These are phyloP conservation scores for Choloepus didactylus DNA, from an alignment of 2,797 vertebrate species.

Conservation along the genomic window DNA sequence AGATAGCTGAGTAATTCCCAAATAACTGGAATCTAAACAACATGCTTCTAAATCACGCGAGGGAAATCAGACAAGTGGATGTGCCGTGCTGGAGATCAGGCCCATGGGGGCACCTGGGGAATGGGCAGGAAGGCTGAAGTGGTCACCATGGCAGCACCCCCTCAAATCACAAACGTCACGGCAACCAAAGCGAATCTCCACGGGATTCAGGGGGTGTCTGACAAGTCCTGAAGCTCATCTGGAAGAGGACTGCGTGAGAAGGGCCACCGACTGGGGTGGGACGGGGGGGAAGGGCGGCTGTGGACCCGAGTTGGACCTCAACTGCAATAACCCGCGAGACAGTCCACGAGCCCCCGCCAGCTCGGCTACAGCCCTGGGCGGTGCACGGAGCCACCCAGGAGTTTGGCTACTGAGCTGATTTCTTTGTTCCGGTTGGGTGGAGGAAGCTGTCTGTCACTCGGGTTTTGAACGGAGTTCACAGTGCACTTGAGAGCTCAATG, in stretches of 20 bases:
- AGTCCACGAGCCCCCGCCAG: too few species aligned
- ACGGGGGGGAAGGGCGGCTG: too few species aligned
- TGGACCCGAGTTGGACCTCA: too few species aligned
- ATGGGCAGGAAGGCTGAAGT: too few species aligned
- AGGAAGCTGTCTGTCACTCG: neutral
- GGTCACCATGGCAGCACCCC: too few species aligned
- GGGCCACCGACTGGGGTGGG: neutral
- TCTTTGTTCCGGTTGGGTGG: neutral
- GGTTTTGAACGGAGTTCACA: neutral
- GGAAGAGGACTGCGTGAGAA: neutral
- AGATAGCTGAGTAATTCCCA: neutral
- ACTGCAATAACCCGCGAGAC: too few species aligned
- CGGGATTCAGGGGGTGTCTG: neutral
- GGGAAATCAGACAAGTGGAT: too few species aligned
- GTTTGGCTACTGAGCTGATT: neutral
- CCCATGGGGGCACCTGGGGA: too few species aligned
- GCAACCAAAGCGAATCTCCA: neutral
- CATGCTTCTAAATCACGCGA: too few species aligned
- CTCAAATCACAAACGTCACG: neutral
- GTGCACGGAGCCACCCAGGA: too few species aligned
- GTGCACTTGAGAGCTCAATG: neutral
- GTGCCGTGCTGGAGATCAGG: too few species aligned
- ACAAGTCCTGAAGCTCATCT: fast-evolving
- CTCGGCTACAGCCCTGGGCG: too few species aligned
- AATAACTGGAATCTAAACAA: neutral